phyloP scores from a whole-genome alignment of 1,140 invertebrate species.

The Heliconius hewitsoni region DNA sequence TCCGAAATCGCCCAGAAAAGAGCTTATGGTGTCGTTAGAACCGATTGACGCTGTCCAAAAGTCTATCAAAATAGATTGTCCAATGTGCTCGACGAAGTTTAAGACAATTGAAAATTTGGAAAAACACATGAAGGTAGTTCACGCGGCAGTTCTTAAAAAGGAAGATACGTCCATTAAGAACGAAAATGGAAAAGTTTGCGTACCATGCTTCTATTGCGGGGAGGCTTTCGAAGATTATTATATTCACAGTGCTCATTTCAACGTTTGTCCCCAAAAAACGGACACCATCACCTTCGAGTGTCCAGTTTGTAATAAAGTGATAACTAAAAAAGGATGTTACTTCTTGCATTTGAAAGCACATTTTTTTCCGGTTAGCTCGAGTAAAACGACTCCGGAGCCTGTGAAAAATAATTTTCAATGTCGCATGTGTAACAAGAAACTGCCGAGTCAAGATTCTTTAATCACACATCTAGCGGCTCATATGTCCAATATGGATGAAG shows the following conservation, averaged over 20 bases:
- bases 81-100: conserved; percentile 60
- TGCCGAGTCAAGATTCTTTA: conserved; percentile 61
- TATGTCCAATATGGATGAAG: conserved; percentile 67
- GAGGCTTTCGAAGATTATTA: conserved; percentile 60
- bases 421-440: conserved; percentile 64
- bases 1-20: conserved; percentile 39
- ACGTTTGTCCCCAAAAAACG: conserved; percentile 50
- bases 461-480: conserved; percentile 73
- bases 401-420: conserved; percentile 51
- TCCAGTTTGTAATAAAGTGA: conserved; percentile 53
- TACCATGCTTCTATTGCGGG: conserved; percentile 65
- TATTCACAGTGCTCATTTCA: conserved; percentile 56
- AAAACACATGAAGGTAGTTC: conserved; percentile 66
- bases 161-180: conserved; percentile 26
- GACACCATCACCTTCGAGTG: conserved; percentile 49
- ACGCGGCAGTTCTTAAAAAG: conserved; percentile 59
- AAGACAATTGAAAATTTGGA: conserved; percentile 61
- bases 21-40: conserved; percentile 59
- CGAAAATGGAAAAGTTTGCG: conserved; percentile 40
- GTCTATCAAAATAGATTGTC: conserved; percentile 46
- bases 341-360: conserved; percentile 60
- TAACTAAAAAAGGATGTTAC: conserved; percentile 51
- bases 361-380: conserved; percentile 40
- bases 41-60: conserved; percentile 51
- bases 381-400: conserved; percentile 19